Evolutionary conservation across 2,113 vertebrate species (phyloP).

Genomic region (Nothocercus nigrocapillus): DNA sequence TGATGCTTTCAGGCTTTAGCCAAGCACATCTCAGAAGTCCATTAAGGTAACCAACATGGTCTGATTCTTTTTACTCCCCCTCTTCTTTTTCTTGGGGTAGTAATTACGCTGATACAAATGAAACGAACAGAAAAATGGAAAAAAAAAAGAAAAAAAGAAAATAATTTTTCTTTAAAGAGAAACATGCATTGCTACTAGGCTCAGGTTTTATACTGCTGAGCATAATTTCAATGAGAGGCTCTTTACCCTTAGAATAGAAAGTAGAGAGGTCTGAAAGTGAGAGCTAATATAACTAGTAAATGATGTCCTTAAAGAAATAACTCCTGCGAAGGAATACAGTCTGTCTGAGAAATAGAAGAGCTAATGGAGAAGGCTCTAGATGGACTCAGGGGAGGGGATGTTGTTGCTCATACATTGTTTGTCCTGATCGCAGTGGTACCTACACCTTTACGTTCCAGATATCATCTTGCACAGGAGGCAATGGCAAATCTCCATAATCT

Average conservation of each 20-base stretch:
- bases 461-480: neutral
- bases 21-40: neutral
- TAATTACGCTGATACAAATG: neutral
- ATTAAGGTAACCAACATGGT: neutral
- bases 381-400: neutral
- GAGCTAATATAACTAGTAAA: neutral
- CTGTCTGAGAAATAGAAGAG: neutral
- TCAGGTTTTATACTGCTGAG: neutral
- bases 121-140: neutral
- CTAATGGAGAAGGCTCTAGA: neutral
- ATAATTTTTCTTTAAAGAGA: neutral
- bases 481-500: neutral
- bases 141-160: conserved; percentile 1
- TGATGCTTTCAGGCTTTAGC: neutral
- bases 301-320: neutral
- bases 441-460: neutral
- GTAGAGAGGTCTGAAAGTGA: neutral
- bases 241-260: neutral
- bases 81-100: neutral
- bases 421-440: neutral
- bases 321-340: neutral
- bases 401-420: neutral
- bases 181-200: neutral
- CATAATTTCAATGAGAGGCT: neutral
- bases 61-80: neutral